Evolutionary conservation across 2,888 invertebrate genomes (phyloP).

Genomic region (Catonia carolina): DNA sequence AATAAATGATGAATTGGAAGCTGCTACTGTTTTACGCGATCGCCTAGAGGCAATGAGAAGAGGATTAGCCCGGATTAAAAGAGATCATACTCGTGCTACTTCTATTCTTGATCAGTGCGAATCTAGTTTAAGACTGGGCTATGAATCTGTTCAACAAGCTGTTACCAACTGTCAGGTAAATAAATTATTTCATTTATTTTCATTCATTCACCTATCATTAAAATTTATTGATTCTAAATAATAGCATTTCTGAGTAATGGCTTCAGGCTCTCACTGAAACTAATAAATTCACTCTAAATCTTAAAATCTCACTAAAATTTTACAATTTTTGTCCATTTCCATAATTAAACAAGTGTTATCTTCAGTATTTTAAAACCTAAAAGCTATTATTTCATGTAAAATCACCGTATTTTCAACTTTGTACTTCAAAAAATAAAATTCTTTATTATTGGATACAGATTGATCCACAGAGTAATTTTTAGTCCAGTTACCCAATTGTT

Average conservation of each 20-base stretch:
- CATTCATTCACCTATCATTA: too few species aligned
- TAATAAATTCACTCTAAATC: background rate
- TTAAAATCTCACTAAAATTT: too few species aligned
- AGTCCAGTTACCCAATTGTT: too few species aligned
- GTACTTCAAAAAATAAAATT: too few species aligned
- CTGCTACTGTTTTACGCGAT: constrained; percentile 65
- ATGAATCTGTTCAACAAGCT: constrained; percentile 70
- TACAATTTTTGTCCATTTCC: too few species aligned
- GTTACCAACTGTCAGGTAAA: constrained; percentile 60
- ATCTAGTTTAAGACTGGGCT: constrained; percentile 61
- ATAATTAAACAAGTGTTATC: too few species aligned
- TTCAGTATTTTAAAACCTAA: too few species aligned
- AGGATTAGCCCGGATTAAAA: constrained; percentile 61
- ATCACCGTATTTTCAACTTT: too few species aligned
- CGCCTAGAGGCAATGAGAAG: constrained; percentile 64
- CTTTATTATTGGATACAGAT: too few species aligned
- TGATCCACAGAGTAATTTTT: too few species aligned
- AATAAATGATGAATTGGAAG: constrained; percentile 70
- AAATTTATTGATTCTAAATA: background rate
- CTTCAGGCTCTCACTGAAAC: background rate
- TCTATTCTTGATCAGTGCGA: constrained; percentile 61
- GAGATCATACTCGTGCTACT: constrained; percentile 57
- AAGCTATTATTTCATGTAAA: too few species aligned
- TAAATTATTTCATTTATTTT: too few species aligned
- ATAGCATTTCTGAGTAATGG: background rate